Evolutionary conservation across 2,888 invertebrate species (phyloP), one percentile per base, ranked within the genome.

Genomic region (Muschampia plurimacula): DNA sequence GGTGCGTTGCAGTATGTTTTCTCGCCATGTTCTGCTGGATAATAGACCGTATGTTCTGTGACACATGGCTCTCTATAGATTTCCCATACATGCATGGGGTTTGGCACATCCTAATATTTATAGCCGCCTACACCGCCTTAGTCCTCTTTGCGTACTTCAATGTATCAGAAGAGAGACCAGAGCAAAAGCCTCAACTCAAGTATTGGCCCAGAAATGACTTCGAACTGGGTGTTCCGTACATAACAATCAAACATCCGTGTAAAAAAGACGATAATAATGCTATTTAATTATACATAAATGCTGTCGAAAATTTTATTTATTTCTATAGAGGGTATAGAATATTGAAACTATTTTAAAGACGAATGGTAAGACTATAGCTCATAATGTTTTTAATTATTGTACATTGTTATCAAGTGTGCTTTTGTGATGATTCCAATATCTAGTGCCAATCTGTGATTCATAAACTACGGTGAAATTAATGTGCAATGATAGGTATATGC

Each of bases 61-160:
- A 97, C 80, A 95, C 96, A 22, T 97, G 97, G 97, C 95, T 96
- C 1, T 95, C 96, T 13, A 95, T 97, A 12, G 96, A 97, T 89
- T 97, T 98, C 81, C 97, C 97, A 0, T 97, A 97, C 88, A 95
- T 98, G 82, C 97, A 98, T 85, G 97, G 97, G 12, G 94, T 97
- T 22, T 98, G 97, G 97, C 97, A 98, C 86, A 91, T 98, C 13
- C 95, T 97, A 69, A 97, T 97, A 78, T 97, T 97, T 82, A 96
- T 97, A 67, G 96, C 97, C 0, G 96, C 96, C 46, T 97, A 97
- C 81, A 96, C 97, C 6, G 96, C 96, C 13, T 95, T 97, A 22
- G 97, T 97, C 7, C 94, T 97, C 0, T 97, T 96, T 83, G 97
- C 97, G 0, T 98, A 97, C 85, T 97, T 97, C 85, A 96, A 96